A percentile compares a stretch with the other conserved stretches of the same genome.
Evolutionary conservation across 2,797 vertebrate species (phyloP).

Genomic region (Cuculus canorus): DNA sequence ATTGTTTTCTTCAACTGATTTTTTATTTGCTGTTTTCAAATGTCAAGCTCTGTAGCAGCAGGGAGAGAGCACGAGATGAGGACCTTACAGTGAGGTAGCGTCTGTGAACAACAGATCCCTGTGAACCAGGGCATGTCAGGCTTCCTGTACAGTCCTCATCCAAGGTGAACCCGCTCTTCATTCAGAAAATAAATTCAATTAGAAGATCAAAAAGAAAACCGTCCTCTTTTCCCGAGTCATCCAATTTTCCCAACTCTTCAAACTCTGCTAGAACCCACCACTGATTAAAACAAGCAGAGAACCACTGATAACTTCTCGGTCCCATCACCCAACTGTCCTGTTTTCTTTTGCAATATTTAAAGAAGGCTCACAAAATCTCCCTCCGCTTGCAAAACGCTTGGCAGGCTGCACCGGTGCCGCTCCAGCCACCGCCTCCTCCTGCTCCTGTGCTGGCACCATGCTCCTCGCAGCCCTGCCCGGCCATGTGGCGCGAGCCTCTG

Average conservation of each 20-base stretch:
- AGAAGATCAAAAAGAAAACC: neutral
- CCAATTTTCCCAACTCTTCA: neutral
- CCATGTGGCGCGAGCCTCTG: neutral
- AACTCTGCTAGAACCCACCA: neutral
- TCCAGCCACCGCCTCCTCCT: neutral
- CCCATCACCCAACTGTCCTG: neutral
- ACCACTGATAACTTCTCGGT: neutral
- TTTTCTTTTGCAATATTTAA: neutral
- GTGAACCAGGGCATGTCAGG: accelerated
- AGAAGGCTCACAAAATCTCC: neutral
- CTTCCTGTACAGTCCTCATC: neutral
- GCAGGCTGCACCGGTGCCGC: neutral
- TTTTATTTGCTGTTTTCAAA: neutral
- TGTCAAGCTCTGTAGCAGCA: neutral
- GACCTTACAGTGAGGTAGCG: neutral
- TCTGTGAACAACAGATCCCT: accelerated
- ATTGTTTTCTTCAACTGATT: neutral
- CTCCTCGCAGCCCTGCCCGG: neutral
- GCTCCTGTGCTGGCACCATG: neutral
- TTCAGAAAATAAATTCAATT: neutral
- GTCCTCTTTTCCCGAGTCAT: neutral
- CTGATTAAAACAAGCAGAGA: neutral
- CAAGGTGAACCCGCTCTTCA: neutral
- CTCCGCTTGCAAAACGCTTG: neutral
- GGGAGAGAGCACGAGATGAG: neutral